Base-by-base conservation (phyloP, 35 echinoderm and acorn worm species). In the Holothuria glaberrima region DNA sequence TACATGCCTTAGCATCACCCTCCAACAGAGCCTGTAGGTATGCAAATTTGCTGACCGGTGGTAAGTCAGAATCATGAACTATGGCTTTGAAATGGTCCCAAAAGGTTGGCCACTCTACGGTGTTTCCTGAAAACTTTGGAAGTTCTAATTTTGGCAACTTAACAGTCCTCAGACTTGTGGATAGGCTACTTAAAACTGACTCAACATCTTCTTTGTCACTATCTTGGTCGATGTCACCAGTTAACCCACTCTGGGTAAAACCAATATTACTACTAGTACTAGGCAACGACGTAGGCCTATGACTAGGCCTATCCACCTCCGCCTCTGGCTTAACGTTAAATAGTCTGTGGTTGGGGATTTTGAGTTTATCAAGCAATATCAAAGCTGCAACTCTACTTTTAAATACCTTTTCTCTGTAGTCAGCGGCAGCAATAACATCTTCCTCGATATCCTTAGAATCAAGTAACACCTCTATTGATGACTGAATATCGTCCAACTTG, bases 91-190 rank as follows among this genome's bases (percentile, higher is more conserved):
- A 87, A 21, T 87, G 9, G 44, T 87, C 84, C 84, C 84, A 87
- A 87, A 67, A 87, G 0, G 35, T 65, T 68, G 36, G 84, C 84
- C 84, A 87, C 0, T 67, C 84, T 16, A 67, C 35, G 33, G 67
- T 44, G 9, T 68, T 67, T 30, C 84, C 84, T 12, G 59, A 44
- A 68, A 87, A 87, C 41, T 87, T 87, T 36, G 34, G n/a, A 35
- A 87, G 59, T 87, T 87, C 63, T 30, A 87, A 68, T 29, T 87
- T 87, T 0, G 83, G 83, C n/a, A 87, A 68, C 60, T 46, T 67
- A 6, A 75, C 35, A 30, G 35, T 75, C 26, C 71, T 65, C 61
- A 4, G 61, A 65, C 27, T 65, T 65, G 61, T 65, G 17, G 61
- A 65, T 17, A 65, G 61, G 17, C 17, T 65, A 17, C 61, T 65